phyloP scores from a whole-genome alignment of 2,797 vertebrate genomes.

The Podargus strigoides region DNA sequence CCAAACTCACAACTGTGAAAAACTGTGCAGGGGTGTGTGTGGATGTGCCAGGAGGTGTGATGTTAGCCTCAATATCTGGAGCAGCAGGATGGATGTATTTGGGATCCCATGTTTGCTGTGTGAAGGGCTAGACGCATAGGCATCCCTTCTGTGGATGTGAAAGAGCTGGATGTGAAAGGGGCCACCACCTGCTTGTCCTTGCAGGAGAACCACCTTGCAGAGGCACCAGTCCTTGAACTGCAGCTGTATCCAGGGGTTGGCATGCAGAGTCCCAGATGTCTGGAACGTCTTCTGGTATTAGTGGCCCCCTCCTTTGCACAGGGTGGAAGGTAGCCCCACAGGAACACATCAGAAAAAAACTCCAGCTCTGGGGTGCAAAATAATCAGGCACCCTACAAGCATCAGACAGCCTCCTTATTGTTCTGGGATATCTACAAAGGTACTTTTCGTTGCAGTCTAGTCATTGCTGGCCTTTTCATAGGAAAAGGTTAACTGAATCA shows the following conservation, averaged over 20 bases:
- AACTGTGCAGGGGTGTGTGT: rapidly evolving
- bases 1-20: rapidly evolving
- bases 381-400: not conserved
- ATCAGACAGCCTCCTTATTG: rapidly evolving
- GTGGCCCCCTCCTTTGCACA: not conserved
- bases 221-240: not conserved
- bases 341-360: not conserved
- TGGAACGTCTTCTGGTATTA: not conserved
- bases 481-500: conserved; percentile 6
- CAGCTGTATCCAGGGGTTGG: not conserved
- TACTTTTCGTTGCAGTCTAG: not conserved
- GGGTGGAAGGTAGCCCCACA: not conserved
- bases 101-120: not conserved
- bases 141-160: too few species aligned
- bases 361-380: not conserved
- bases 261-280: not conserved
- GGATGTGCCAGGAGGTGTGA: not conserved
- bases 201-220: not conserved
- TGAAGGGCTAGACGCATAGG: not conserved
- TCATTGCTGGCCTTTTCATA: not conserved
- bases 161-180: not conserved
- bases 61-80: rapidly evolving
- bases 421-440: not conserved
- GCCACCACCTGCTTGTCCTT: not conserved
- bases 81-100: rapidly evolving